Conservation (phyloP, 2,113 vertebrate genomes). For the Oenanthe melanoleuca region DNA sequence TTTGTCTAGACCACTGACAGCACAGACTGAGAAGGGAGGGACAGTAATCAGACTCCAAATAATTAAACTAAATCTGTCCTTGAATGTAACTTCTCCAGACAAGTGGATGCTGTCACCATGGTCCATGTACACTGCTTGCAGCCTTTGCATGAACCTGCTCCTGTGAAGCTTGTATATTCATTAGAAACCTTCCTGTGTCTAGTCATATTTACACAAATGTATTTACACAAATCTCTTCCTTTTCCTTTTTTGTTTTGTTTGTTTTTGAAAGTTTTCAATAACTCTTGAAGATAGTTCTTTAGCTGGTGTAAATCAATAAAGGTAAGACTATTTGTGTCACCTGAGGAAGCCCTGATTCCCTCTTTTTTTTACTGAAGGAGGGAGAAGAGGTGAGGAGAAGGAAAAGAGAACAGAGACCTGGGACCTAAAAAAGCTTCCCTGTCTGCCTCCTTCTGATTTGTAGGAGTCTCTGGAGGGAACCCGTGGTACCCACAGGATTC, state of each 20-base stretch:
- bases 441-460: not conserved
- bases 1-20: not conserved
- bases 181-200: not conserved
- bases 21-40: not conserved
- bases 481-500: accelerated
- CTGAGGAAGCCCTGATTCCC: not conserved
- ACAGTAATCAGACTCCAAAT: not conserved
- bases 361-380: not conserved
- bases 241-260: not conserved
- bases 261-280: not conserved
- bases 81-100: not conserved
- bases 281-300: not conserved
- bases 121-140: not conserved
- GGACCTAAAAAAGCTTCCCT: not conserved
- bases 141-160: not conserved
- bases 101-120: not conserved
- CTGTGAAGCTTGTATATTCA: not conserved
- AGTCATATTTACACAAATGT: not conserved
- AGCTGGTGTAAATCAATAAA: not conserved
- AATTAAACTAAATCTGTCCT: not conserved
- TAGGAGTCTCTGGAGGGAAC: not conserved
- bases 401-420: not conserved
- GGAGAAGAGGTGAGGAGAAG: not conserved
- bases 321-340: not conserved
- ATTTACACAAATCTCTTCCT: not conserved